These are phyloP conservation scores for Exaiptasia diaphana DNA, from an alignment of 64 coral and sea anemone species.

Conservation along the genomic window DNA sequence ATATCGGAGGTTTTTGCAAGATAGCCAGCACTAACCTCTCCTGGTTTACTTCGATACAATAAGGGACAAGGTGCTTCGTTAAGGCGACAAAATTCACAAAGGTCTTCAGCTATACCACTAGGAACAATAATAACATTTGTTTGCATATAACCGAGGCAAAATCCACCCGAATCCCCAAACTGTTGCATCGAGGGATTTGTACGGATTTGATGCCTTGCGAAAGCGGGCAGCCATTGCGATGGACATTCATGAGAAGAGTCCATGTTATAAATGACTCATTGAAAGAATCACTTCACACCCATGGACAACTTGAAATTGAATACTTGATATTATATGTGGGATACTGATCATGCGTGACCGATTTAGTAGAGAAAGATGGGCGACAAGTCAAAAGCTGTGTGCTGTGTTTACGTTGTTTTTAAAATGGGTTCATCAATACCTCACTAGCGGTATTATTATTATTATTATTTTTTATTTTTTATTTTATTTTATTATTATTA, in stretches of 20 bases:
- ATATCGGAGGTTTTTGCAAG: conserved; percentile 35
- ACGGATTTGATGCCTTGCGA: conserved; percentile 21
- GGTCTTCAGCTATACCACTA: conserved; percentile 5
- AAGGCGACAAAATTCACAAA: conserved; percentile 33
- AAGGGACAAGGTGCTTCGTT: conserved; percentile 26
- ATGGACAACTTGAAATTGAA: too few relatives aligned
- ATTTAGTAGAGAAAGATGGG: too few relatives aligned
- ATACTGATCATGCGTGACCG: too few relatives aligned
- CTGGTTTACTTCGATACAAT: conserved; percentile 2
- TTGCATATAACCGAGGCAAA: conserved; percentile 14
- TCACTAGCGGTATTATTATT: too few relatives aligned
- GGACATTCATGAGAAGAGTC: too few relatives aligned
- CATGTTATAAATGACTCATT: neutral
- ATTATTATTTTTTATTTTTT: too few relatives aligned
- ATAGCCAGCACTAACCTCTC: conserved; percentile 8
- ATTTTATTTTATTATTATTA: too few relatives aligned
- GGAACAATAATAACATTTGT: conserved; percentile 26
- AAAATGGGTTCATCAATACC: too few relatives aligned
- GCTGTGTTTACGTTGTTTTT: too few relatives aligned
- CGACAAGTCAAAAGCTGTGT: too few relatives aligned
- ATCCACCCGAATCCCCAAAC: neutral
- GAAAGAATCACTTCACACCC: neutral
- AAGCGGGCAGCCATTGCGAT: conserved; percentile 8
- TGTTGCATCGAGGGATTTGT: neutral
- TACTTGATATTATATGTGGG: too few relatives aligned